Conservation (phyloP, 2,888 invertebrate species). For the Oxyscelio sp. region DNA sequence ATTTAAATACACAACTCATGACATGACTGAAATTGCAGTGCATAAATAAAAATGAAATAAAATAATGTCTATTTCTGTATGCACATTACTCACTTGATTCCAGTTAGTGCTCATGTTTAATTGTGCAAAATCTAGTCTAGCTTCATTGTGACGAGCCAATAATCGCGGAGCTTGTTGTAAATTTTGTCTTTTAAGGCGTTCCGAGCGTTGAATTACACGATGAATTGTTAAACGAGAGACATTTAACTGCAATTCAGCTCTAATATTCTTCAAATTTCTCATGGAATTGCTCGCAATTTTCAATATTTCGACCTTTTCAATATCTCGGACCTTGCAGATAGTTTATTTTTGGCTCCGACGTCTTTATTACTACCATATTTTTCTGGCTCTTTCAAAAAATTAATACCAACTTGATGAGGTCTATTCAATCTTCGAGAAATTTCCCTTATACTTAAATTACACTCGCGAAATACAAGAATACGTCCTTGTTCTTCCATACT, state of each 20-base stretch:
- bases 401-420: conserved; percentile 31
- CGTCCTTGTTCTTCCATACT: conserved; percentile 25
- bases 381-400: conserved; percentile 28
- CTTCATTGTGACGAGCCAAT: conserved; percentile 25
- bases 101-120: conserved; percentile 37
- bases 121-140: conserved; percentile 33
- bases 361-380: conserved; percentile 2
- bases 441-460: conserved; percentile 26
- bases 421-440: conserved; percentile 26
- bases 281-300: conserved; percentile 45
- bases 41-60: neutral
- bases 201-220: conserved; percentile 9
- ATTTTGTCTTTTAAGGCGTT: conserved; percentile 21
- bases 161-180: conserved; percentile 29
- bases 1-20: too few relatives aligned
- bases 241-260: conserved; percentile 41
- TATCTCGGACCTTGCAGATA: conserved; percentile 30
- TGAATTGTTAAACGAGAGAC: conserved; percentile 23
- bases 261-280: conserved; percentile 40
- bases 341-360: conserved; percentile 9
- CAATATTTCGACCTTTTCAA: too few relatives aligned
- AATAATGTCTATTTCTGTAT: neutral
- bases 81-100: conserved; percentile 32
- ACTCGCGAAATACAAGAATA: conserved; percentile 32
- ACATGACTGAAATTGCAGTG: too few relatives aligned